These are phyloP conservation scores for Tinea pellionella DNA, from an alignment of 2,888 invertebrate genomes.

Conservation along the genomic window DNA sequence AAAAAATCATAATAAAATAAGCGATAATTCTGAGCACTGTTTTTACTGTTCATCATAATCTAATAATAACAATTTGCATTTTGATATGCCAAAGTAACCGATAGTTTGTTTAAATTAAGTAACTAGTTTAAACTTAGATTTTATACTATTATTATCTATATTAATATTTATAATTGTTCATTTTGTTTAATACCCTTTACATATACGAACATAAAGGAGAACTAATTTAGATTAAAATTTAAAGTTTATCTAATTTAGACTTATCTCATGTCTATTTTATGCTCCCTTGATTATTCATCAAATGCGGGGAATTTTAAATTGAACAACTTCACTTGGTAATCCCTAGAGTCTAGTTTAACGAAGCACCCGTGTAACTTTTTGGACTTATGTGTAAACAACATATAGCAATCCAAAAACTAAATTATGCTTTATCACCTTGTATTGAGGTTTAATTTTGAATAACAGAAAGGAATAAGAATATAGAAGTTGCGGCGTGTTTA, in stretches of 20 bases:
- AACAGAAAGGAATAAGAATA: background rate
- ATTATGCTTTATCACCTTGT: constrained; percentile 23
- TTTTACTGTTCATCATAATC: no score
- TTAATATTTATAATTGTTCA: no score
- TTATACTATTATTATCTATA: no score
- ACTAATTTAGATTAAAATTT: background rate
- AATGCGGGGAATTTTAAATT: constrained; percentile 26
- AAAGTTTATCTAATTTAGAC: background rate
- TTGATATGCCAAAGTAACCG: no score
- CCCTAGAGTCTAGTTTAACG: constrained; percentile 50
- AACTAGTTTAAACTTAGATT: no score
- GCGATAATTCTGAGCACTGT: no score
- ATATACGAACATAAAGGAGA: background rate
- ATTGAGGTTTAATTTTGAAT: constrained; percentile 24
- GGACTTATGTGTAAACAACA: constrained; percentile 43
- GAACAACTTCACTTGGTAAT: constrained; percentile 30
- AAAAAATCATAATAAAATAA: no score
- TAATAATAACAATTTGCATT: no score
- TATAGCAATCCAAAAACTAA: constrained; percentile 21
- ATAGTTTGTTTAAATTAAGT: no score
- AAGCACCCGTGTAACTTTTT: constrained; percentile 51
- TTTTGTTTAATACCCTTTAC: no score
- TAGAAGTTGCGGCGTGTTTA: constrained; percentile 7
- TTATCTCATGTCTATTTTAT: constrained; percentile 1
- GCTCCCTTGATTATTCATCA: constrained; percentile 11